phyloP scores from a whole-genome alignment of 2,888 invertebrate species.

The Ferdinandea cuprea region DNA sequence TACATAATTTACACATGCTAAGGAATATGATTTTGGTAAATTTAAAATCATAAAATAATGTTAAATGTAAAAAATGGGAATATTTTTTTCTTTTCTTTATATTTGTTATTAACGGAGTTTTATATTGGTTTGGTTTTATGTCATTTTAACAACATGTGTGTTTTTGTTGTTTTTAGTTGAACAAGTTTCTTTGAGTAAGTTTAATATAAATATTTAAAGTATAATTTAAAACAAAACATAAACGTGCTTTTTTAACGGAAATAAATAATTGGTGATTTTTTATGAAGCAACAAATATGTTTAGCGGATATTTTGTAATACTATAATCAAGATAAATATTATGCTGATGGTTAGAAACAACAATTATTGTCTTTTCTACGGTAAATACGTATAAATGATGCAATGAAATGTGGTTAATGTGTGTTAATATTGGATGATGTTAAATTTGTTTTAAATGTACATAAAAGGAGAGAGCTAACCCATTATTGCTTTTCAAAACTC shows the following conservation, averaged over 20 bases:
- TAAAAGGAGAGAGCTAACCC: slow-evolving; percentile 11
- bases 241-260: slow-evolving; percentile 68
- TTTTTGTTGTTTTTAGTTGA: slow-evolving; percentile 6
- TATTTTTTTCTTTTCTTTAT: not conserved
- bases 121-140: slow-evolving; percentile 17
- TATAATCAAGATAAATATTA: slow-evolving; percentile 24
- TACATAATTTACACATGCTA: slow-evolving; percentile 60
- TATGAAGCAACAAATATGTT: slow-evolving; percentile 52
- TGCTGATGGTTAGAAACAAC: slow-evolving; percentile 52
- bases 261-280: slow-evolving; percentile 76
- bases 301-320: slow-evolving; percentile 6
- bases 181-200: slow-evolving; percentile 36
- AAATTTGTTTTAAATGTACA: not conserved
- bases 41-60: too few species aligned
- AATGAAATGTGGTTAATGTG: slow-evolving; percentile 27
- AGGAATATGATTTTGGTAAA: slow-evolving; percentile 25
- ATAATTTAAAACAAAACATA: slow-evolving; percentile 67
- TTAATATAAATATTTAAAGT: slow-evolving; percentile 21
- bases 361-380: not conserved
- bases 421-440: slow-evolving; percentile 5
- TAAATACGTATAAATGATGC: slow-evolving; percentile 19
- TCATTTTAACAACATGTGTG: slow-evolving; percentile 6
- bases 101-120: slow-evolving; percentile 9
- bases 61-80: slow-evolving; percentile 8
- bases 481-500: too few species aligned